A percentile compares a stretch with the other conserved stretches of the same genome.
Evolutionary conservation across 1,140 invertebrate genomes (phyloP).

Genomic region (Brachionus rubens): DNA sequence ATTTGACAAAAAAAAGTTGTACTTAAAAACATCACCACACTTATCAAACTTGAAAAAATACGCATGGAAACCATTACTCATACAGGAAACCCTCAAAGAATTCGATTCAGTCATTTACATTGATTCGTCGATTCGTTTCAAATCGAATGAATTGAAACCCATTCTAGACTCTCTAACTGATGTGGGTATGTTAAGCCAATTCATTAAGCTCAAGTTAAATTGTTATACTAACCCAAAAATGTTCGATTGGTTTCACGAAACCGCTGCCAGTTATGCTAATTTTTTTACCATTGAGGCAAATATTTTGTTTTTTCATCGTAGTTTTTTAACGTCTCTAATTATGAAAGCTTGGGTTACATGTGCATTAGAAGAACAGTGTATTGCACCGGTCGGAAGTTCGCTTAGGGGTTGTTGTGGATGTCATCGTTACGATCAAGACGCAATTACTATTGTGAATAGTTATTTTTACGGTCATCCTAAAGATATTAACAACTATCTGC

Average conservation of each 20-base stretch:
- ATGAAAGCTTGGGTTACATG: constrained; percentile 46
- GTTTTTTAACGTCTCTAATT: constrained; percentile 13
- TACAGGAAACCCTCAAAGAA: constrained; percentile 36
- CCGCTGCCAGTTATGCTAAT: not conserved
- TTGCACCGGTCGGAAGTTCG: constrained; percentile 4
- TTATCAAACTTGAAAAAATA: constrained; percentile 17
- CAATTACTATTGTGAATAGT: constrained; percentile 19
- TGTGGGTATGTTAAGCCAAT: constrained; percentile 39
- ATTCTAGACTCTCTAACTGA: not conserved
- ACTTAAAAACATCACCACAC: not conserved
- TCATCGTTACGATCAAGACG: constrained; percentile 46
- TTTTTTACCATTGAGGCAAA: constrained; percentile 39
- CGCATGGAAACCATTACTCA: constrained; percentile 42
- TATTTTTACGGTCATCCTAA: constrained; percentile 39
- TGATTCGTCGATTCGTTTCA: constrained; percentile 33
- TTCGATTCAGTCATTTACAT: constrained; percentile 23
- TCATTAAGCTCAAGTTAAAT: constrained; percentile 7
- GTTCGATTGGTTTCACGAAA: constrained; percentile 17
- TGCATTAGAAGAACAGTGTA: constrained; percentile 30
- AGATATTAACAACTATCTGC: not conserved
- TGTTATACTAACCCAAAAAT: constrained; percentile 30
- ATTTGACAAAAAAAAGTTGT: not conserved
- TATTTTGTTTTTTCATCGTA: constrained; percentile 8
- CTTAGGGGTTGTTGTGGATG: constrained; percentile 39
- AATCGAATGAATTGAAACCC: not conserved